Evolutionary conservation across 2,797 vertebrate species (phyloP).

Genomic region (Crossoptilon crossoptilon): DNA sequence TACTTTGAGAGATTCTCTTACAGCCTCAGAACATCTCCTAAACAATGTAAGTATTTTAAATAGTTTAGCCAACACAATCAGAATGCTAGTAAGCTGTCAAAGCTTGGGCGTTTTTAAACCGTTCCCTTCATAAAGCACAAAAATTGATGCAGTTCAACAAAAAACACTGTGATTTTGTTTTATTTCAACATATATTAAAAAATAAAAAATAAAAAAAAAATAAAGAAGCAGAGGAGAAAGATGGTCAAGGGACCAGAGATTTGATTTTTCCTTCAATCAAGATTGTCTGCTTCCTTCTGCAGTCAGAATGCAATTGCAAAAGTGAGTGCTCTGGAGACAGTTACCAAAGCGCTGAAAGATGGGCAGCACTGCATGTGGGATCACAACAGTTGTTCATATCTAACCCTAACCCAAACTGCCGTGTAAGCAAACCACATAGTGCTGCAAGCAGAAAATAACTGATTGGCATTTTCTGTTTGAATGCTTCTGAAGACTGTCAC

Average conservation of each 20-base stretch:
- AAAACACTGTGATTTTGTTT: neutral
- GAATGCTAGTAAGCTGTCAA: neutral
- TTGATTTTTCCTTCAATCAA: neutral
- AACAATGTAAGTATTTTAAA: neutral
- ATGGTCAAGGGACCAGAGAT: neutral
- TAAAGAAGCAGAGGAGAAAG: neutral
- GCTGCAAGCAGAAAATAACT: neutral
- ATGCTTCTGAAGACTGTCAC: neutral
- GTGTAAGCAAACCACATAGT: neutral
- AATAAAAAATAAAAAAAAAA: neutral
- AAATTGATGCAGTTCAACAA: neutral
- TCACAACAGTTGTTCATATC: neutral
- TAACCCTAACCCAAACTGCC: neutral
- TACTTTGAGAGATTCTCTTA: neutral
- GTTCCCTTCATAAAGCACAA: neutral
- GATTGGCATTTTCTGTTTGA: neutral
- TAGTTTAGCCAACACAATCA: neutral
- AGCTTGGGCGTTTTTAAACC: neutral
- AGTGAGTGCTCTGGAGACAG: neutral
- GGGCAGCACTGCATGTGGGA: neutral
- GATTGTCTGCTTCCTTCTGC: neutral
- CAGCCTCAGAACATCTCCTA: neutral
- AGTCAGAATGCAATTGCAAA: neutral
- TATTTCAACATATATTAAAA: neutral
- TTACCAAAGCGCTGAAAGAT: neutral